Evolutionary conservation across 1,140 invertebrate species (phyloP), one percentile per base, ranked within the genome.

Genomic region (Pogonognathellus flavescens): DNA sequence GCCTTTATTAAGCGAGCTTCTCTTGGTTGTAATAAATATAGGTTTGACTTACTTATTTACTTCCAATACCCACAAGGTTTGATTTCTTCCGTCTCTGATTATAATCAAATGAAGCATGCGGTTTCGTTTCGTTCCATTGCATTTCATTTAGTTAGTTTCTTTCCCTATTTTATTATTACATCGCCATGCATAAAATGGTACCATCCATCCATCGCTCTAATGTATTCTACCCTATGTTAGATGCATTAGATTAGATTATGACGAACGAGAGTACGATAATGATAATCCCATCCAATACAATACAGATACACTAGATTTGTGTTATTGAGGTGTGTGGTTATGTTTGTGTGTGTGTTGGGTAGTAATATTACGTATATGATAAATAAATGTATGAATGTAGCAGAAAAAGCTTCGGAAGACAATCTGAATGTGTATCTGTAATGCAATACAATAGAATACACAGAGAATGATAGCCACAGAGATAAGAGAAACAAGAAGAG

Each of bases 51-150:
- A 25, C 25, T 66, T 20, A 66, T 25, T 66, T 76, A 49, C 50
- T 81, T 81, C 50, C 50, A 55, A 81, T 81, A 81, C 50, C 80
- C 80, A 81, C 80, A 81, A 81, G 80, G 80, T 53, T 55, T 81
- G 50, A 59, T 55, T 81, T 81, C 55, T 57, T 81, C 55, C 55
- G 18, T 25, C 50, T 81, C 80, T 81, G 80, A 81, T 81, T 81
- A 59, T 81, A 81, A 81, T 81, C 80, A 55, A 81, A 81, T 81
- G 80, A 81, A 81, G 80, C 80, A 81, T 81, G 80, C 55, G 80
- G 80, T 81, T 57, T 81, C 50, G 80, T 81, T 55, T 81, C 70
- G 41, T 76, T 50, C 41, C 70, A 76, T 76, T 76, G 25, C 70
- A 41, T 50, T 76, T 76, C 70, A 76, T 49, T 76, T 66, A 66